Evolutionary conservation across 2,113 vertebrate species (phyloP).

Genomic region (Boleophthalmus pectinirostris): DNA sequence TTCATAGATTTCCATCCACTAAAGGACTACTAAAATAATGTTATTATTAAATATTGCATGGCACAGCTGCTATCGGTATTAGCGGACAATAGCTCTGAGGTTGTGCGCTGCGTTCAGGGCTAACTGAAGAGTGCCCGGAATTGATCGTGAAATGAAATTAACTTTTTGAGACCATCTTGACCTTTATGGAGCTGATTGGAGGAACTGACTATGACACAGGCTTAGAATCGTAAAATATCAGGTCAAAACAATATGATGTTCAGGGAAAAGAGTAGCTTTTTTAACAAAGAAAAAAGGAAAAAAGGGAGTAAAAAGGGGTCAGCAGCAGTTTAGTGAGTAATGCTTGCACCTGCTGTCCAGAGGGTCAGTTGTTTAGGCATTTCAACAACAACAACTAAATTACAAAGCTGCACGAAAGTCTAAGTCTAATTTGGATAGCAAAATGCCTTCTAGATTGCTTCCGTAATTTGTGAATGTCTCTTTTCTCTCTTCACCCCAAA

Average conservation of each 20-base stretch:
- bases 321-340: no score
- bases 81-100: neutral
- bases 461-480: no score
- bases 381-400: neutral
- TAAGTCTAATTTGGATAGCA: no score
- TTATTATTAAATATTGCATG: conserved; percentile 1
- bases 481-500: no score
- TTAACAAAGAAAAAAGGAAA: neutral
- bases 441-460: no score
- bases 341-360: no score
- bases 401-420: neutral
- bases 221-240: neutral
- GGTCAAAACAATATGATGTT: neutral
- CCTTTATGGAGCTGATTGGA: neutral
- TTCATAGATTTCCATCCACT: conserved; percentile 17
- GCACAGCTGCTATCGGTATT: conserved; percentile 27
- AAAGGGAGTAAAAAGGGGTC: no score
- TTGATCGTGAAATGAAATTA: neutral
- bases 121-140: neutral
- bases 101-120: neutral
- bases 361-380: neutral
- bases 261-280: neutral
- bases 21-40: neutral
- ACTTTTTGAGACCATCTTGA: neutral
- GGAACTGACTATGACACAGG: neutral